These are phyloP conservation scores for Nycteola revayana DNA, from an alignment of 2,888 invertebrate species.

Conservation along the genomic window DNA sequence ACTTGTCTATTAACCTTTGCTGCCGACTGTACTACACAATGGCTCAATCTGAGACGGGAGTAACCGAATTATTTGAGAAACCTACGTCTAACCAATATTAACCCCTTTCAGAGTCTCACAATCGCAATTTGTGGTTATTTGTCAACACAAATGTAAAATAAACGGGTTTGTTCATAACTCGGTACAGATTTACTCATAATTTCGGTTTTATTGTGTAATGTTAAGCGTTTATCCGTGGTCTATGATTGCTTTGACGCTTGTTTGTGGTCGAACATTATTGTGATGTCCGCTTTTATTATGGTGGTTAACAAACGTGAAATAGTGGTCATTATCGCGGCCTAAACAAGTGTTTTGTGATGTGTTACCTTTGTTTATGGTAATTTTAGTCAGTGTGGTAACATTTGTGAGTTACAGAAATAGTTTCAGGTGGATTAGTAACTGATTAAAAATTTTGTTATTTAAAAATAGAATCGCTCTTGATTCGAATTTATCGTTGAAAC, in stretches of 20 bases:
- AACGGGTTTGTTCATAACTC: constrained; percentile 42
- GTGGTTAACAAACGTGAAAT: constrained; percentile 24
- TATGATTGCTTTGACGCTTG: constrained; percentile 47
- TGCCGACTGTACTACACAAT: constrained; percentile 50
- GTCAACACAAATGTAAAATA: constrained; percentile 44
- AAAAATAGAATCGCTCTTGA: no score
- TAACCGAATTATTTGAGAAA: constrained; percentile 62
- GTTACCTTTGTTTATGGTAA: no score
- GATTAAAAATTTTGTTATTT: no score
- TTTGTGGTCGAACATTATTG: constrained; percentile 38
- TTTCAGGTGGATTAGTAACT: no score
- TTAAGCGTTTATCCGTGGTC: constrained; percentile 51
- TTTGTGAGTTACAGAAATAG: no score
- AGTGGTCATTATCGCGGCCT: constrained; percentile 20
- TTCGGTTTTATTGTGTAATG: constrained; percentile 58
- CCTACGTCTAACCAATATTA: constrained; percentile 59
- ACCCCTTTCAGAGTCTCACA: constrained; percentile 69
- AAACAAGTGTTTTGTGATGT: constrained; percentile 18
- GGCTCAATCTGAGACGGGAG: constrained; percentile 72
- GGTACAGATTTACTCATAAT: constrained; percentile 27
- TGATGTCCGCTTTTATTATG: constrained; percentile 21
- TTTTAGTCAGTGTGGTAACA: no score
- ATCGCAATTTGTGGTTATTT: constrained; percentile 78
- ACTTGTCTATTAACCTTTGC: constrained; percentile 15
- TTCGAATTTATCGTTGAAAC: no score